Base-by-base conservation (phyloP, 2,888 invertebrate genomes). In the Tetragnatha montana region DNA sequence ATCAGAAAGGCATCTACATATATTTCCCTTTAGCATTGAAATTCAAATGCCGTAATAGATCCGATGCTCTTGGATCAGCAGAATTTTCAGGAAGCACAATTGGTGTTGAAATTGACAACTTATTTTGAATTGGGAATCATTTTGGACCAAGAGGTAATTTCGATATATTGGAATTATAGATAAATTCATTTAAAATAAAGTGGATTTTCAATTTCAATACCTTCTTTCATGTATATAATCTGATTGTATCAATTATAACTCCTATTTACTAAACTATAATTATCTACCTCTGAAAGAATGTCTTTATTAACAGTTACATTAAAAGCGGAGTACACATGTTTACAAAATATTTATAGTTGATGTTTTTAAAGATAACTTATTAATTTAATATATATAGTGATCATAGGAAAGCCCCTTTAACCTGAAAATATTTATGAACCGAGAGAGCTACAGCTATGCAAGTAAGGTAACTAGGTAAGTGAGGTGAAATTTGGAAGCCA, bases 1-100 rank as follows among this genome's bases (percentile, higher is more conserved):
- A 84, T 88, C 88, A 88, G 84, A 84, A 88, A 88, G 83, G 84
- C 88, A 88, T 88, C 83, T 88, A 79, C 88, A 88, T 88, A 79
- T 78, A 78, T 80, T 88, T 35, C 68, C 80, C 80, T 35, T 73
- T 50, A 74, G 81, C 82, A 79, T 88, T 83, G 82, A 83, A 88
- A 83, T 88, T 88, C 88, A 82, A 88, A 83, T 88, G 73, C 71
- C 82, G 79, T 83, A 88, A 88, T 88, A 88, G 75, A 78, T 79
- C 76, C 76, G 69, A 47, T 79, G 81, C 88, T 82, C 82, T 74
- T 47, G 75, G 21, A 22, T 51, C 70, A 17, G 51, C 8, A 14
- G 14, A n/a, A 75, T 70, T 78, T 79, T 85, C n/a, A 75, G 79
- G 50, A 85, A 73, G 19, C 78, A 78, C 79, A 70, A 71, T 85